Base-by-base conservation (phyloP, 2,888 invertebrate genomes). In the Eupithecia pulchellata region DNA sequence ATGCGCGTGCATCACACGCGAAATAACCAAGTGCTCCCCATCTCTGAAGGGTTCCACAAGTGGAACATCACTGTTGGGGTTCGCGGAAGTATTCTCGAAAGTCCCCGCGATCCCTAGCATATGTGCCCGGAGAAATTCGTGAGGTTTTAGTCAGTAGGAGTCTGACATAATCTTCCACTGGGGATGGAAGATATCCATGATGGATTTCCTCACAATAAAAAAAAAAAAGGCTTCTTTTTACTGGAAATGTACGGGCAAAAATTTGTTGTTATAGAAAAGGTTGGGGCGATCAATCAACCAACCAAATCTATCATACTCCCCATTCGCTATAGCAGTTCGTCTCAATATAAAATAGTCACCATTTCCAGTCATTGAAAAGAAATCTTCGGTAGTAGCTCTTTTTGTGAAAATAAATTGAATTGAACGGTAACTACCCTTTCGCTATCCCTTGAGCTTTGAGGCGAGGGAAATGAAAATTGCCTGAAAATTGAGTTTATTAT, bases 401-500 rank as follows among this genome's bases (percentile, higher is more conserved):
- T 60, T 32, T 32, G 61, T 34, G 34, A 27, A 29, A 42, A 42
- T 27, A 52, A 63, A 63, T 63, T 63, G 27, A 63, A 63, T 63
- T 63, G 39, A 39, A 42, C 30, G 52, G 52, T 52, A 30, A 66
- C 11, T 36, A 60, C 11, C 61, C 61, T 32, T 61, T 61, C 17
- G 14, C 20, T 30, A 29, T 60, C 60, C 66, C 66, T 17, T 11
- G 60, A 47, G 66, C 42, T 30, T 42, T 39, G 52, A 25, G 27
- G 30, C 39, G 25, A 25, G 65, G 60, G 62, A 68, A 63, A 42
- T 66, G 58, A 52, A 47, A 58, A 58, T 67, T 34, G 47, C 25
- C 20, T 52, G 61, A 62, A 61, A 67, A 61, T 67, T 57, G 52
- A 42, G 39, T 68, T 39, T 36, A 58, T 62, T 32, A 55, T 17